Evolutionary conservation across 2,888 invertebrate genomes (phyloP), one percentile per base, ranked within the genome.

Genomic region (Microctonus brassicae): DNA sequence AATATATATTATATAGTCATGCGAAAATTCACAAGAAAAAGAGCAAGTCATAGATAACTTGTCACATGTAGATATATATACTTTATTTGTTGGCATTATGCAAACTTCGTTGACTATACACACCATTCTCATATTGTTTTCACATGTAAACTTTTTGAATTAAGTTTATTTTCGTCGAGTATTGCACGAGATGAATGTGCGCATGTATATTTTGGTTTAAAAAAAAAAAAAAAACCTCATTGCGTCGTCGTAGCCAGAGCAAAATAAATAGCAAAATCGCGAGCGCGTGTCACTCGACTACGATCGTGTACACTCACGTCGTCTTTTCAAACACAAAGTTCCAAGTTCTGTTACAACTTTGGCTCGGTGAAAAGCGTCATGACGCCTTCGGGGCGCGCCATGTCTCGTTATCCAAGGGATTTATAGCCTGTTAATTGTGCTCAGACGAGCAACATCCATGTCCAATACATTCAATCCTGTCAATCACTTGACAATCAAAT

Each of bases 301-400:
- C n/a, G n/a, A n/a, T n/a, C n/a, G n/a, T 52, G n/a, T 52, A 22
- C 53, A 52, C 53, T 22, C 34, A 64, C 58, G 64, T 69, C 61
- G 62, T 69, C 73, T 70, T 53, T 53, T 26, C 62, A 62, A 55
- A 76, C 69, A 69, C 75, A 69, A 76, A 76, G 73, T 77, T 75
- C 60, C 58, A 67, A 76, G 73, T 77, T 76, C 70, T 76, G 70
- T 33, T 36, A n/a, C 53, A 29, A 70, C 72, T 67, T 64, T 61
- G 73, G 69, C 76, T n/a, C n/a, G n/a, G n/a, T n/a, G n/a, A 77
- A 78, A 78, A 82, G 77, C 78, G 79, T 75, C 78, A 81, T 80
- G 86, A 86, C 86, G 87, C 85, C 87, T 86, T 83, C 82, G 74
- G 85, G 87, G n/a, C n/a, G 86, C 86, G 87, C 87, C 86, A 79